Percentiles rank a stretch among this genome's conserved stretches.
phyloP scores from a whole-genome alignment of 1,140 invertebrate species.

The Micrasema longulum region DNA sequence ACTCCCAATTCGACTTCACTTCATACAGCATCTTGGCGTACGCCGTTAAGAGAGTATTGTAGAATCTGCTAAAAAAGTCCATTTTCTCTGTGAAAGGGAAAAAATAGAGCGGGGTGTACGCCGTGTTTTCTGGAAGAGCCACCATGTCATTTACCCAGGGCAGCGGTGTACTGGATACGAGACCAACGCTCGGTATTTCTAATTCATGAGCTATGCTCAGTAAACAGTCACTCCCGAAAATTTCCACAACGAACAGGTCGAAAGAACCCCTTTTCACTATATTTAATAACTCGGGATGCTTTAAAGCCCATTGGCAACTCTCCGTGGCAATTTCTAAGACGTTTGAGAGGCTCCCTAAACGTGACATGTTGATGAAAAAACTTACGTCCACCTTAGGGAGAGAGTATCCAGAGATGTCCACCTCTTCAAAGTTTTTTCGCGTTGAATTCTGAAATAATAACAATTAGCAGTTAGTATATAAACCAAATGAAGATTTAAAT shows the following conservation, averaged over 20 bases:
- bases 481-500: no score
- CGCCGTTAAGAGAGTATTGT: slow-evolving; percentile 57
- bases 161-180: slow-evolving; percentile 64
- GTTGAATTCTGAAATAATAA: slow-evolving; percentile 19
- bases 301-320: slow-evolving; percentile 5
- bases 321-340: background rate
- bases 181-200: slow-evolving; percentile 64
- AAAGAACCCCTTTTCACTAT: background rate
- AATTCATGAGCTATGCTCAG: slow-evolving; percentile 63
- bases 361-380: slow-evolving; percentile 15
- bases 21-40: slow-evolving; percentile 39
- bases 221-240: slow-evolving; percentile 56
- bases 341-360: slow-evolving; percentile 8
- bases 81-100: slow-evolving; percentile 60
- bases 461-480: no score
- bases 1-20: slow-evolving; percentile 13
- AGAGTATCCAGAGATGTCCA: background rate
- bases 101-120: slow-evolving; percentile 66
- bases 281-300: background rate
- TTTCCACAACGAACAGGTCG: slow-evolving; percentile 47
- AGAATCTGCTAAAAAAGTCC: slow-evolving; percentile 65
- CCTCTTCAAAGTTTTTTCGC: background rate
- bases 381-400: background rate
- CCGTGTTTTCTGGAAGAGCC: slow-evolving; percentile 67
- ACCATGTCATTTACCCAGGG: slow-evolving; percentile 67